Percentiles rank a stretch among this genome's conserved stretches.
These are phyloP conservation scores for Conger conger DNA, from an alignment of 2,113 vertebrate genomes.

Conservation along the genomic window DNA sequence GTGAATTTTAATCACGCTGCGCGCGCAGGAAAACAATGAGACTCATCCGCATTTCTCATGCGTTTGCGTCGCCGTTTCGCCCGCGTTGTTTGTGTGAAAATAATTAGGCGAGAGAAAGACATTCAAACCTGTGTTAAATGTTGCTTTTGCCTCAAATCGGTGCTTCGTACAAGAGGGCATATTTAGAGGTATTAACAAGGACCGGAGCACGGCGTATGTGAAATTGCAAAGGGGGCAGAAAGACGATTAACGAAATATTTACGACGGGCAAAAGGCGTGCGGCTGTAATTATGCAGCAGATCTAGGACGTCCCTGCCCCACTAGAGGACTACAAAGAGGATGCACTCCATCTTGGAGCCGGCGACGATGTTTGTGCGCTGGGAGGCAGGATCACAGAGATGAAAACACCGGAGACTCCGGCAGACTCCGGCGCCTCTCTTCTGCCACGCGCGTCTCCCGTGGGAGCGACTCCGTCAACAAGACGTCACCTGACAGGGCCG, in stretches of 20 bases:
- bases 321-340: slow-evolving; percentile 9
- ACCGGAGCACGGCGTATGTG: slow-evolving; percentile 25
- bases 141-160: slow-evolving; percentile 37
- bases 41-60: slow-evolving; percentile 57
- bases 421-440: slow-evolving; percentile 12
- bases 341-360: neutral
- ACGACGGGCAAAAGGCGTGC: neutral
- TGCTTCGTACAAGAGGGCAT: slow-evolving; percentile 35
- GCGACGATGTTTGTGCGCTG: neutral
- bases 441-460: slow-evolving; percentile 7
- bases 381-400: slow-evolving; percentile 12
- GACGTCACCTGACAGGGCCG: slow-evolving; percentile 24
- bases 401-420: slow-evolving; percentile 17
- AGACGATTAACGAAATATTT: slow-evolving; percentile 46
- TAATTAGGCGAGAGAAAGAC: slow-evolving; percentile 54
- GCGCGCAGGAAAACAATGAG: slow-evolving; percentile 64
- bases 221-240: slow-evolving; percentile 29
- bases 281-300: neutral
- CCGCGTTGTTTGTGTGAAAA: slow-evolving; percentile 56
- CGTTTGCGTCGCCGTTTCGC: slow-evolving; percentile 58
- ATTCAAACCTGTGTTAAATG: slow-evolving; percentile 45
- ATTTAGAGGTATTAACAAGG: slow-evolving; percentile 41
- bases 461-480: slow-evolving; percentile 1
- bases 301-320: slow-evolving; percentile 6
- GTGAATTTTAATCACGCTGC: slow-evolving; percentile 68